Evolutionary conservation across 2,113 vertebrate genomes (phyloP), one percentile per base, ranked within the genome.

Genomic region (Chlorodrepanis virens): DNA sequence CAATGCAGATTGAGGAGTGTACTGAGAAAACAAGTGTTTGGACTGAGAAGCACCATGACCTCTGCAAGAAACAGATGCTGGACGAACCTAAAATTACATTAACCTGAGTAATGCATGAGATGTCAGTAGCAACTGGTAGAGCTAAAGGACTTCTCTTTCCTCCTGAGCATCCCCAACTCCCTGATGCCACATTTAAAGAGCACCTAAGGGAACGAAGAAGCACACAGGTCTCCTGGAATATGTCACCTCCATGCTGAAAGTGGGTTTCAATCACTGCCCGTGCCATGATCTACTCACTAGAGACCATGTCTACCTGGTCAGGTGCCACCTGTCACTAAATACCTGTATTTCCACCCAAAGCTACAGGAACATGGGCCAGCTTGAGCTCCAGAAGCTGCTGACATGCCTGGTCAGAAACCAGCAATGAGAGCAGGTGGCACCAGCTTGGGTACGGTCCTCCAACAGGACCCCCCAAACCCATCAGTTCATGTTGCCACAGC

Each of bases 81-180:
- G 31, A 95, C 84, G 64, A 83, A 75, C 45, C 90, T 72, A 89
- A 79, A 93, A 93, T 83, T 57, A 81, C 20, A 39, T 70, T 44
- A 83, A 81, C 28, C 40, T 57, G 40, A 29, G 49, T 29, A 79
- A 89, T 1, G 16, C 31, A 25, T 13, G 60, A 78, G 44, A 61
- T 5, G 12, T 22, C 85, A 84, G 44, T 21, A 93, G 11, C 18
- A 49, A 76, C 49, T 60, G 23, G 54, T 35, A 71, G 29, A 67
- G 28, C 35, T 79, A 78, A 78, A 5, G 37, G 65, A 39, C 56
- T 70, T 83, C 5, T 52, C 0, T 61, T 82, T 83, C 49, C 29
- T 93, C 57, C 44, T 33, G 16, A 84, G 39, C 28, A 76, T 14
- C 40, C 45, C n/a, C 53, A 57, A 87, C 20, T 56, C 31, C n/a